These are phyloP conservation scores for Lepeophtheirus salmonis DNA, from an alignment of 1,140 invertebrate genomes.

Conservation along the genomic window DNA sequence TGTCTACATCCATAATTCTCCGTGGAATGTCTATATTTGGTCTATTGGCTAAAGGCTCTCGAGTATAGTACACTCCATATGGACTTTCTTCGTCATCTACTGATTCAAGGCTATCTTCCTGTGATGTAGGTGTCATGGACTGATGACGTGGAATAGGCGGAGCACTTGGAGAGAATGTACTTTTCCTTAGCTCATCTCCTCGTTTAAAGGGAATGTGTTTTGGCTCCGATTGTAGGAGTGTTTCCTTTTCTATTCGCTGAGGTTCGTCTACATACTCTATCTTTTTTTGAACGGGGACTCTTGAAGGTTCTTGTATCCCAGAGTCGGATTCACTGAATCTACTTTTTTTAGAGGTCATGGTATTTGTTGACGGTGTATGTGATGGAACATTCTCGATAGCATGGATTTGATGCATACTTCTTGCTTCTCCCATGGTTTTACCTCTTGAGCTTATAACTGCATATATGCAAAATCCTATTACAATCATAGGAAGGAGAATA, in stretches of 20 bases:
- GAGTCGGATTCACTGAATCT: no score
- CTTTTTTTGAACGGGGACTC: no score
- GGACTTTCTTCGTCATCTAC: not conserved
- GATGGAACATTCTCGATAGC: no score
- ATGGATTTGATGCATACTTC: not conserved
- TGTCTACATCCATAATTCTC: not conserved
- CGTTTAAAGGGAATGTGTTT: not conserved
- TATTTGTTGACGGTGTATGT: not conserved
- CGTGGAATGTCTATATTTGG: conserved; percentile 5
- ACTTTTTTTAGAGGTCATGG: not conserved
- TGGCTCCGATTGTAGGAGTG: not conserved
- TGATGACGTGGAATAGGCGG: no score
- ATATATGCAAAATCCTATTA: not conserved
- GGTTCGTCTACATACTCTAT: no score
- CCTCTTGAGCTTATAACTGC: not conserved
- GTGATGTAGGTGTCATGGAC: not conserved
- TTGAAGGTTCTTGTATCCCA: no score
- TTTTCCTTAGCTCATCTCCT: not conserved
- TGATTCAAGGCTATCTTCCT: not conserved
- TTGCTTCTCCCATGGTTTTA: not conserved
- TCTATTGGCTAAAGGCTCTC: not conserved
- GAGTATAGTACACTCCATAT: not conserved
- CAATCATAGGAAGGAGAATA: not conserved
- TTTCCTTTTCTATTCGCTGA: not conserved
- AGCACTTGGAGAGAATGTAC: not conserved